Percentiles rank a stretch among this genome's conserved stretches.
These are phyloP conservation scores for Philopedon plagiatum DNA, from an alignment of 2,888 invertebrate species.

Conservation along the genomic window DNA sequence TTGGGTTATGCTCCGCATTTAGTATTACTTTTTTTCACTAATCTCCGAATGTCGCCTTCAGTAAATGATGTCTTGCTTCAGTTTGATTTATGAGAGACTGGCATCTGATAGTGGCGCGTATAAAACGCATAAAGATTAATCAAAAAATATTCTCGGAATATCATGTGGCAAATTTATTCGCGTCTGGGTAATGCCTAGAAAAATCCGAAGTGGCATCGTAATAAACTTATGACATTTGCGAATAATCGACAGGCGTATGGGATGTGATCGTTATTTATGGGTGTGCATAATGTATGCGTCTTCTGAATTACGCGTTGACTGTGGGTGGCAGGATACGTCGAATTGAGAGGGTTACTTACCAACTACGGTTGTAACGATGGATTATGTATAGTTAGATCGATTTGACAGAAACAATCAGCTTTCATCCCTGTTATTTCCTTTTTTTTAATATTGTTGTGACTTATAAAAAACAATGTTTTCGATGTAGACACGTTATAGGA, in stretches of 20 bases:
- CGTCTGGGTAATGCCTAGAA: constrained; percentile 45
- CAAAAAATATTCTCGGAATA: constrained; percentile 55
- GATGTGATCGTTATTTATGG: constrained; percentile 44
- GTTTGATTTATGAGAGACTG: constrained; percentile 52
- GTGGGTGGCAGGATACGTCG: constrained; percentile 29
- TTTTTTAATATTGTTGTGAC: too few relatives aligned
- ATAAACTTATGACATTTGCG: constrained; percentile 37
- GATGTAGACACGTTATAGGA: too few relatives aligned
- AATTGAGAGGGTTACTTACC: not conserved
- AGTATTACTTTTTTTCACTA: constrained; percentile 44
- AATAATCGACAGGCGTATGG: constrained; percentile 40
- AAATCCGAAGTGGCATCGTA: constrained; percentile 45
- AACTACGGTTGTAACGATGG: not conserved
- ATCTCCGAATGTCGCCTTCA: constrained; percentile 51
- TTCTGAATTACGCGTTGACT: constrained; percentile 41
- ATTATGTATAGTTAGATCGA: not conserved
- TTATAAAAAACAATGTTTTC: too few relatives aligned
- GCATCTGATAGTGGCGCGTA: constrained; percentile 53
- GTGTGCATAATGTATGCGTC: constrained; percentile 36
- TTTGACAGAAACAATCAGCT: too few relatives aligned
- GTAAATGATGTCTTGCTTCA: constrained; percentile 57
- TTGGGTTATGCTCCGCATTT: not conserved
- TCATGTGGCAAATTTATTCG: constrained; percentile 55
- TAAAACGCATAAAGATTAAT: constrained; percentile 56
- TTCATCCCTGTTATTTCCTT: too few relatives aligned